Evolutionary conservation across 2,113 vertebrate species (phyloP).

Genomic region (Myiozetetes cayanensis): DNA sequence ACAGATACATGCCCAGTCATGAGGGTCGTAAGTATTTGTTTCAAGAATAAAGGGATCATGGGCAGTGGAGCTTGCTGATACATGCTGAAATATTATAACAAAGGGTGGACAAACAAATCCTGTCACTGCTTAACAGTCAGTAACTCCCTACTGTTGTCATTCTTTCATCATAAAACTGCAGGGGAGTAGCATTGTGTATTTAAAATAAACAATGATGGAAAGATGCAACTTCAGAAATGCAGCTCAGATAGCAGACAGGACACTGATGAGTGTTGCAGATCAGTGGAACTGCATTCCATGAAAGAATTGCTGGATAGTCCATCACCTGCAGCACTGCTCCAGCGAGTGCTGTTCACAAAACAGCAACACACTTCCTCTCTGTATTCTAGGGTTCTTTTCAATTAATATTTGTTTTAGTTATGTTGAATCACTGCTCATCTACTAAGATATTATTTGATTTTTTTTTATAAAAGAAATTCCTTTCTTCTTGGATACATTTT

Average conservation of each 20-base stretch:
- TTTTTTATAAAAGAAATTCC: background rate
- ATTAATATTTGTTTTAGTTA: constrained; percentile 5
- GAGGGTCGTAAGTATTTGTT: background rate
- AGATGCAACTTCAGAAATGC: background rate
- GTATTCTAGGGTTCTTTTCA: background rate
- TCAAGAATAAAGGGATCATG: background rate
- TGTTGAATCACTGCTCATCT: background rate
- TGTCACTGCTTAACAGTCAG: background rate
- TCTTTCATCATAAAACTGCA: background rate
- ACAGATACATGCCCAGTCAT: background rate
- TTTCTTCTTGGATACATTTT: background rate
- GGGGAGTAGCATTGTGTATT: background rate
- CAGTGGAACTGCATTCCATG: background rate
- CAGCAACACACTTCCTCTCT: background rate
- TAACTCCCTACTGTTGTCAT: background rate
- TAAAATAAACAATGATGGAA: background rate
- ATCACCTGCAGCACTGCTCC: background rate
- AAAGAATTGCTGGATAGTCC: background rate
- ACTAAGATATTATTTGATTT: background rate
- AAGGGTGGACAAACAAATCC: background rate
- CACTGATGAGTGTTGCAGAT: fast-evolving
- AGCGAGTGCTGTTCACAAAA: background rate
- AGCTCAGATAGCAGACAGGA: background rate
- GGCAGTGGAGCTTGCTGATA: background rate
- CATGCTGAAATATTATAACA: background rate